Conservation (phyloP, 2,888 invertebrate species). For the Catocala fraxini region DNA sequence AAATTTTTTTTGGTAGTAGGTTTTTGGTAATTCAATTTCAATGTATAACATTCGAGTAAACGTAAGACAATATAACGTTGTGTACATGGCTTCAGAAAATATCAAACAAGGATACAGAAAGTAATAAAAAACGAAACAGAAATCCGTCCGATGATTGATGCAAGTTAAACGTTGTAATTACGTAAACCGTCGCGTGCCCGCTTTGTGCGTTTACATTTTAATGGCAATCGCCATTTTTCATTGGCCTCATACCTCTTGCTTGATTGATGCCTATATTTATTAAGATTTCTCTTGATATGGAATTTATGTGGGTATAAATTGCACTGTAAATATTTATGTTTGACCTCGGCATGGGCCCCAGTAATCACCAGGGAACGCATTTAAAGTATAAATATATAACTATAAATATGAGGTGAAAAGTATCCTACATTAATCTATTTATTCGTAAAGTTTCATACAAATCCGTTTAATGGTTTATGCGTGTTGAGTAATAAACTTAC, state of each 20-base stretch:
- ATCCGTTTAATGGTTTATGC: no score
- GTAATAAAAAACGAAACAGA: conserved; percentile 44
- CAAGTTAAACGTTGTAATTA: conserved; percentile 75
- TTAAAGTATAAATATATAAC: no score
- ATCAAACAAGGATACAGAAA: conserved; percentile 36
- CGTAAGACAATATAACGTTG: no score
- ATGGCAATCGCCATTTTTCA: conserved; percentile 77
- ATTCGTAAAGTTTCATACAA: no score
- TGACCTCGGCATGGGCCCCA: no score
- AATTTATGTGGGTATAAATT: conserved; percentile 16
- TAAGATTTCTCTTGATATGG: conserved; percentile 59
- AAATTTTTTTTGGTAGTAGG: no score
- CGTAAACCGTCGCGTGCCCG: conserved; percentile 64
- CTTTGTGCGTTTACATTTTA: conserved; percentile 67
- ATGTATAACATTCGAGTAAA: no score
- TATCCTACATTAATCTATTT: no score
- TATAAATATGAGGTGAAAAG: no score
- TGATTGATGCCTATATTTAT: conserved; percentile 80
- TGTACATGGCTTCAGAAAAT: not conserved
- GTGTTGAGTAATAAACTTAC: no score
- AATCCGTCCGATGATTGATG: conserved; percentile 72
- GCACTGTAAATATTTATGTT: not conserved
- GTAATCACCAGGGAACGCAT: no score
- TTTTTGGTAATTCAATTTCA: no score
- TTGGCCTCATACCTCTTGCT: conserved; percentile 58